These are phyloP conservation scores for Formica exsecta DNA, from an alignment of 1,140 invertebrate species.

Conservation along the genomic window DNA sequence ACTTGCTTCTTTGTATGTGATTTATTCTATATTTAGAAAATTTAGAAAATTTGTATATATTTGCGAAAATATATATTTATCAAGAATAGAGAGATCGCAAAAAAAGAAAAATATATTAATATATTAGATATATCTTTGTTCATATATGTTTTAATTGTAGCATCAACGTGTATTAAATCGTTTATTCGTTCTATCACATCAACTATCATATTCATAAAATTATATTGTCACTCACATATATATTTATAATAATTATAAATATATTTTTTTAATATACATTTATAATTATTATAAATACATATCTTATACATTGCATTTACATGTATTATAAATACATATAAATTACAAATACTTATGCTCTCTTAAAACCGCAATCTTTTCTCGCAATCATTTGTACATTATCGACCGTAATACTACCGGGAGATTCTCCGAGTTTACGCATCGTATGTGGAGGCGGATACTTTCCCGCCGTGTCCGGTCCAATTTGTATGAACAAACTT, in stretches of 20 bases:
- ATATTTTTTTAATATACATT: too few species aligned
- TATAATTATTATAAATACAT: too few species aligned
- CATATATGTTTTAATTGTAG: background rate
- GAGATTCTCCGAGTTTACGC: constrained; percentile 88
- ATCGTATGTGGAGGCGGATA: constrained; percentile 98
- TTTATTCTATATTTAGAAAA: background rate
- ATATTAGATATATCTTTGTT: background rate
- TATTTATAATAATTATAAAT: too few species aligned
- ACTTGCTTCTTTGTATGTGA: background rate
- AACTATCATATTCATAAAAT: background rate
- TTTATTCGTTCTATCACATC: background rate
- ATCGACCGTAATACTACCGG: background rate
- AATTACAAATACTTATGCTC: constrained; percentile 7
- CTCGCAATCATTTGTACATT: constrained; percentile 2
- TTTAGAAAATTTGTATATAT: background rate
- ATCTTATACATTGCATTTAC: too few species aligned
- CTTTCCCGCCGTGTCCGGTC: constrained; percentile 99
- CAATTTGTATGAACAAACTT: constrained; percentile 99
- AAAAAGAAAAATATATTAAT: background rate
- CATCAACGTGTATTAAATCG: background rate
- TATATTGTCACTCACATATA: background rate
- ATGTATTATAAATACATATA: too few species aligned
- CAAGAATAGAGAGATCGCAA: background rate
- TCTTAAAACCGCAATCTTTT: background rate
- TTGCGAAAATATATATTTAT: background rate